These are phyloP conservation scores for Caenorhabditis sp. DNA, from an alignment of 2,888 invertebrate species.

Conservation along the genomic window DNA sequence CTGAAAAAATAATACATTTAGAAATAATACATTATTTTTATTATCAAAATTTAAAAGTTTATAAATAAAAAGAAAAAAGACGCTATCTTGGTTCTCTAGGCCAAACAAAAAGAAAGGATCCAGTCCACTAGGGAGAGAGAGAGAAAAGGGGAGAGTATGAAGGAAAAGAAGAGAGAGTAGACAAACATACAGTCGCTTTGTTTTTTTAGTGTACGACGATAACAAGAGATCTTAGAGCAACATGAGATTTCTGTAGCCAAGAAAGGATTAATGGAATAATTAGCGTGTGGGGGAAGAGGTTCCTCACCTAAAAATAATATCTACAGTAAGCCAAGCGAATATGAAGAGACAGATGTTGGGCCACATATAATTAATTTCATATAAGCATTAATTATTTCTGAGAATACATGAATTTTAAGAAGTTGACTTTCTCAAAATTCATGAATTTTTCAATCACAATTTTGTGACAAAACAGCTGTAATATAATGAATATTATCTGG, in stretches of 20 bases:
- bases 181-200: background rate
- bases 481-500: no score
- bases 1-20: no score
- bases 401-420: no score
- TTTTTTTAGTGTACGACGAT: background rate
- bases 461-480: no score
- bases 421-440: no score
- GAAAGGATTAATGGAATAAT: background rate
- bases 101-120: background rate
- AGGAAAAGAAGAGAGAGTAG: background rate
- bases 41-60: background rate
- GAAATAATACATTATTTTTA: background rate
- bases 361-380: no score
- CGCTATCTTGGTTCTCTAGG: background rate
- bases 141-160: background rate
- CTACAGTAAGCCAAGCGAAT: no score
- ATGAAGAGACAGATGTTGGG: no score
- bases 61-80: background rate
- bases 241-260: background rate
- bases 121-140: background rate
- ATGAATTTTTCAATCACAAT: no score
- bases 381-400: no score
- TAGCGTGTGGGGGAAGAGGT: no score
- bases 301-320: no score
- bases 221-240: background rate